Conservation (phyloP, 2,113 vertebrate species). For the Dolichotis patagonum region DNA sequence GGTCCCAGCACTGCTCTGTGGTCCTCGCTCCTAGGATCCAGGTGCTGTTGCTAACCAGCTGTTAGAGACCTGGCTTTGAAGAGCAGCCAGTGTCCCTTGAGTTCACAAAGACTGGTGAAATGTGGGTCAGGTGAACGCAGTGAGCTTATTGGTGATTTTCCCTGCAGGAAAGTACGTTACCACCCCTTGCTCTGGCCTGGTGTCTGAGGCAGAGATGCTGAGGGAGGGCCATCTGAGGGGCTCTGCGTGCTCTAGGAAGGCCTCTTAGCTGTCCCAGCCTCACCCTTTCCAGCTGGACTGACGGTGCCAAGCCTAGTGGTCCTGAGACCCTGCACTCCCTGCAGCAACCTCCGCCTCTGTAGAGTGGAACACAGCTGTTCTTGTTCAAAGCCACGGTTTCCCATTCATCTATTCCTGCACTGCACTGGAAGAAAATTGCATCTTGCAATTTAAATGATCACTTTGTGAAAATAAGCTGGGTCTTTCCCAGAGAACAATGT, state of each 20-base stretch:
- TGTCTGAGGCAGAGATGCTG: not conserved
- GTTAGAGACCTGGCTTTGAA: not conserved
- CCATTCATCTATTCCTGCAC: not conserved
- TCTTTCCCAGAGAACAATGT: not conserved
- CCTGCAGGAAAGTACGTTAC: rapidly evolving
- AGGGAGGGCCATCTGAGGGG: not conserved
- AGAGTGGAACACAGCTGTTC: not conserved
- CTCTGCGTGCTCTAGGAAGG: not conserved
- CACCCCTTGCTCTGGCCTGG: no score
- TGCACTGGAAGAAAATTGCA: not conserved
- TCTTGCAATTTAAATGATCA: slow-evolving; percentile 6
- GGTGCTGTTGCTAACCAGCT: rapidly evolving
- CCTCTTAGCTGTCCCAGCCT: rapidly evolving
- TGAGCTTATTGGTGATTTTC: not conserved
- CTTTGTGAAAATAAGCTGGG: slow-evolving; percentile 6
- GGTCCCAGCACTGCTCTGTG: not conserved
- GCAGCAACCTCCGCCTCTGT: not conserved
- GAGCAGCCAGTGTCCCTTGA: not conserved
- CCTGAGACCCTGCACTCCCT: no score
- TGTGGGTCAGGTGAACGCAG: rapidly evolving
- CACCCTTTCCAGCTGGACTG: not conserved
- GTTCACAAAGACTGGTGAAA: rapidly evolving
- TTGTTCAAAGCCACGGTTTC: not conserved
- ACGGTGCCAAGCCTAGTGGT: not conserved
- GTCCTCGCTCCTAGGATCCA: not conserved